Evolutionary conservation across 2,113 vertebrate species (phyloP).

Genomic region (Promerops cafer): DNA sequence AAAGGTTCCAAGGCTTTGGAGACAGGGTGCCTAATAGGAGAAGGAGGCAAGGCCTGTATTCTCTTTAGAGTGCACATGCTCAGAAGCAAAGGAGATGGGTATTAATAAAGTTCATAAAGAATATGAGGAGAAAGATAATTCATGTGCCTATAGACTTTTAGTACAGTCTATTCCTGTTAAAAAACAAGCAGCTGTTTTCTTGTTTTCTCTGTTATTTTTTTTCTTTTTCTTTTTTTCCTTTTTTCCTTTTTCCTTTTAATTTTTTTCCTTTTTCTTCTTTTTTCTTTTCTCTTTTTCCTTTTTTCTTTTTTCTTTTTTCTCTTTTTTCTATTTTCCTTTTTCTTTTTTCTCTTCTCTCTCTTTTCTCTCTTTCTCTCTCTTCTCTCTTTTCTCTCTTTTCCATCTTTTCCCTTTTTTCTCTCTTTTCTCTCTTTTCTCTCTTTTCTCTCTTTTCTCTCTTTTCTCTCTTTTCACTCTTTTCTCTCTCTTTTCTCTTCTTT

Average conservation of each 20-base stretch:
- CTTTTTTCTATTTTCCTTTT: too few species aligned
- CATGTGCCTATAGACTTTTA: background rate
- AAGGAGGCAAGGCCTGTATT: background rate
- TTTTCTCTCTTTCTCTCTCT: too few species aligned
- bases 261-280: background rate
- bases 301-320: too few species aligned
- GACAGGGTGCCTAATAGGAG: background rate
- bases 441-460: accelerated
- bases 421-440: background rate
- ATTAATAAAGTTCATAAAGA: background rate
- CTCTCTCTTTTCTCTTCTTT: too few species aligned
- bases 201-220: background rate
- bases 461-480: too few species aligned
- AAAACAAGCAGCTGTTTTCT: background rate
- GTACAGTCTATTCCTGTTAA: background rate
- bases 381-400: too few species aligned
- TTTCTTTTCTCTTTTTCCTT: accelerated
- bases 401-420: too few species aligned
- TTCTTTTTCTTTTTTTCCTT: background rate
- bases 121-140: constrained; percentile 13
- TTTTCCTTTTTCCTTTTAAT: too few species aligned
- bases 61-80: background rate
- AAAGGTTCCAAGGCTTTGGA: background rate
- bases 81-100: background rate
- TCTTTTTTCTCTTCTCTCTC: background rate